Evolutionary conservation across 2,113 vertebrate species (phyloP).

Genomic region (Bostrychus sinensis): DNA sequence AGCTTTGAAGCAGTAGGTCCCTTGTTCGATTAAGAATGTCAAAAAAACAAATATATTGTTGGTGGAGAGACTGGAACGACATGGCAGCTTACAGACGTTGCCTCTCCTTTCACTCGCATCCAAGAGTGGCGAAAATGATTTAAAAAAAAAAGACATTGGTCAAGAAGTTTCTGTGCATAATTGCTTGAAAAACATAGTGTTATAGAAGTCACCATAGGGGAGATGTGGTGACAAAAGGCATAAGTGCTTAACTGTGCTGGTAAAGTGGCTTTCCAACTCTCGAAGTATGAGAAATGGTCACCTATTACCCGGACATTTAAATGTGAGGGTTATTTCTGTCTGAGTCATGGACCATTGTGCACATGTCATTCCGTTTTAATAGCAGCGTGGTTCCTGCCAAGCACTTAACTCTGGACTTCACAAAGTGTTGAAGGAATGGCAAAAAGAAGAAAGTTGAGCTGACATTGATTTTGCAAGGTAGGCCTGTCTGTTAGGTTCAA

Average conservation of each 20-base stretch:
- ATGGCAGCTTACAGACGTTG: too few species aligned
- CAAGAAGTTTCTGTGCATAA: not conserved
- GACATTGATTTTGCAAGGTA: too few species aligned
- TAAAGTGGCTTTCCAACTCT: not conserved
- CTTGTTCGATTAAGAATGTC: not conserved
- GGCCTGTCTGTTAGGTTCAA: too few species aligned
- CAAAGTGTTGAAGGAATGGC: too few species aligned
- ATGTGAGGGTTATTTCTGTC: not conserved
- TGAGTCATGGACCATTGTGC: not conserved
- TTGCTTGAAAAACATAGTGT: not conserved
- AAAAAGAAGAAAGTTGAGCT: too few species aligned
- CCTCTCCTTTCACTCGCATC: too few species aligned
- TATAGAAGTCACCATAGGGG: not conserved
- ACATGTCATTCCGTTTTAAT: not conserved
- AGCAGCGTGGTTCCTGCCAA: too few species aligned
- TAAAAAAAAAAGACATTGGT: too few species aligned
- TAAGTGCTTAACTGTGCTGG: not conserved
- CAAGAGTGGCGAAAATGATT: too few species aligned
- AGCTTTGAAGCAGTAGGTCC: constrained; percentile 3
- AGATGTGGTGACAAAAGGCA: not conserved
- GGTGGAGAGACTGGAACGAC: not conserved
- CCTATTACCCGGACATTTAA: not conserved
- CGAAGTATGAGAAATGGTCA: not conserved
- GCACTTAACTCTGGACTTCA: too few species aligned
- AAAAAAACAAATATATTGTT: not conserved